Evolutionary conservation across 2,113 vertebrate genomes (phyloP), one percentile per base, ranked within the genome.

Genomic region (Mesoclemmys tuberculata): DNA sequence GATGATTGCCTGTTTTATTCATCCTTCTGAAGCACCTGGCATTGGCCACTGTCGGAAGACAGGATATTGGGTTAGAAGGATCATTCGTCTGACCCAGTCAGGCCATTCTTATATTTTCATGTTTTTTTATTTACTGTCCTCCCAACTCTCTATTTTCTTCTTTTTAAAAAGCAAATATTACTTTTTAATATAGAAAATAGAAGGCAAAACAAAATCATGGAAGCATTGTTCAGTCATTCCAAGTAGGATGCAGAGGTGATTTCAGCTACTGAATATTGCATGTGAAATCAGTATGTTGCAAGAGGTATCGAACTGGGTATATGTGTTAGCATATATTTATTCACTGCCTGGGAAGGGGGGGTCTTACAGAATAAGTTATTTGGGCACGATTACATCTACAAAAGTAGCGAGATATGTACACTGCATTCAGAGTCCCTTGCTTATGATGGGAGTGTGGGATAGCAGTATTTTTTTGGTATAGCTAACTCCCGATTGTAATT

Each of bases 201-300:
- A 85, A 89, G 81, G n/a, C 82, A 86, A 52, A 29, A n/a, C 54
- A 46, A 29, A 82, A 51, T 85, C 22, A 78, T 92, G 71, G 46
- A 26, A 54, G 78, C 79, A 46, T 77, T 51, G 54, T 89, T 88
- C 6, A 8, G 58, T 14, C 46, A 3, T 84, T 91, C 35, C 51
- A 58, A 48, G 55, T 24, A 87, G n/a, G 22, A n/a, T 4, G 22
- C 64, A 88, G 93, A 89, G 88, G 90, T 79, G 64, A 80, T 92
- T 95, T 95, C 92, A 77, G 83, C 5, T 6, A 16, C 44, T 54
- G 88, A 81, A 5, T 87, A 58, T 75, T 80, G 74, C 82, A 89
- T 94, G 93, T 77, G 93, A 92, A 96, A 96, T 95, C 35, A 89
- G 75, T 90, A 82, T 79, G 56, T 78, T 79, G 79, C 68, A 29